These are phyloP conservation scores for Tuberolachnus salignus DNA, from an alignment of 2,888 invertebrate species.

Conservation along the genomic window DNA sequence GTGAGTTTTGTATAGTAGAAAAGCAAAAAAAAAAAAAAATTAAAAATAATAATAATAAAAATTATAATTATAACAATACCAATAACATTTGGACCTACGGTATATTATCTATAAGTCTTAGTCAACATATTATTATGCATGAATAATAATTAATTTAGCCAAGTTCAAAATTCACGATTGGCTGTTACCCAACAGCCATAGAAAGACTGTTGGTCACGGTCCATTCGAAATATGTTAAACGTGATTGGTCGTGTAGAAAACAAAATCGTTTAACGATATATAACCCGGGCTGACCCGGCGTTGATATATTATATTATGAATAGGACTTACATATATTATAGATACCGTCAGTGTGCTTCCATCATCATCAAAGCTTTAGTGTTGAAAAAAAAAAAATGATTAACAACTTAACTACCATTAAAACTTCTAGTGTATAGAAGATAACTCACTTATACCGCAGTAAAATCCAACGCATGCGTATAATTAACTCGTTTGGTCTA, in stretches of 20 bases:
- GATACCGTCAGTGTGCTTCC: constrained; percentile 47
- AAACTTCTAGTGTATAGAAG: too few species aligned
- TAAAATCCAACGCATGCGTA: too few species aligned
- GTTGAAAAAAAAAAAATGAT: constrained; percentile 7
- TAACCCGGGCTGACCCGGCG: not conserved
- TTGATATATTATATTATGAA: constrained; percentile 16
- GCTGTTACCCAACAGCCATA: constrained; percentile 36
- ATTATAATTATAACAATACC: too few species aligned
- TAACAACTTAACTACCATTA: too few species aligned
- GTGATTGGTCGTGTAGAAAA: constrained; percentile 27
- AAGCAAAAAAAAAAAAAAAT: constrained; percentile 29
- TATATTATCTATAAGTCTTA: constrained; percentile 7
- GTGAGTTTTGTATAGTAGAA: constrained; percentile 43
- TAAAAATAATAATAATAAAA: too few species aligned
- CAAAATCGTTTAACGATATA: constrained; percentile 29
- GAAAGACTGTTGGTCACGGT: constrained; percentile 29
- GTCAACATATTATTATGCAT: constrained; percentile 37
- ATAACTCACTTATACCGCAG: too few species aligned
- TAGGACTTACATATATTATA: not conserved
- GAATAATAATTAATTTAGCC: constrained; percentile 22
- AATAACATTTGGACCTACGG: constrained; percentile 25
- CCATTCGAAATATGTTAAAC: constrained; percentile 46
- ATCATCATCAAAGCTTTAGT: constrained; percentile 51
- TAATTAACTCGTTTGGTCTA: too few species aligned
- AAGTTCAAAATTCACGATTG: constrained; percentile 51